Conservation (phyloP, 2,113 vertebrate genomes). For the Glareola pratincola region DNA sequence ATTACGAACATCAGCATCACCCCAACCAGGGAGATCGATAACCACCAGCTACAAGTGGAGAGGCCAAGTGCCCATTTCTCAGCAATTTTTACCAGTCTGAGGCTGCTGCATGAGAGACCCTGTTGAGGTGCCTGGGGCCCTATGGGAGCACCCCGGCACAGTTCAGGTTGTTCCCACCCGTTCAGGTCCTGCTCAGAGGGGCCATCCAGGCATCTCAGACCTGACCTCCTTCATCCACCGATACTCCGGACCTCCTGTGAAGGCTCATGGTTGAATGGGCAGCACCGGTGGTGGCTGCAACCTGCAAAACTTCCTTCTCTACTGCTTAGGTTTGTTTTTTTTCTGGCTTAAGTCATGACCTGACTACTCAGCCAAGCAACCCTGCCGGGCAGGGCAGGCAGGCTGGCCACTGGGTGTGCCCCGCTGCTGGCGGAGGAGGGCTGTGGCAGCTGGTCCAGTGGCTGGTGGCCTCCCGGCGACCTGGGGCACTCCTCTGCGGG, state of each 20-base stretch:
- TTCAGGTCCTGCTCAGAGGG: background rate
- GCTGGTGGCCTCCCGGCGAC: background rate
- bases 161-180: background rate
- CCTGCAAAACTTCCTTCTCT: background rate
- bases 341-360: background rate
- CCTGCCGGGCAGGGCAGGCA: background rate
- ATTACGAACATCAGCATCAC: background rate
- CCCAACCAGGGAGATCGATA: background rate
- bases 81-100: background rate
- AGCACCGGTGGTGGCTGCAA: background rate
- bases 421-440: background rate
- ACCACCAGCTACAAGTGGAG: conserved; percentile 6
- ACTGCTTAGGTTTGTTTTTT: background rate
- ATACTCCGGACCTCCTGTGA: background rate
- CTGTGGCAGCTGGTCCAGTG: background rate
- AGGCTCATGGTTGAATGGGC: background rate
- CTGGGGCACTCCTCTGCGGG: background rate
- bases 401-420: background rate
- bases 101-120: background rate
- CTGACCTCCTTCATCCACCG: fast-evolving
- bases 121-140: background rate
- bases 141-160: background rate
- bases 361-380: background rate
- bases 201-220: background rate
- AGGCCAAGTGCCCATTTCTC: background rate